Percentiles rank a stretch among this genome's conserved stretches.
These are phyloP conservation scores for human DNA, from an alignment of 2,113 vertebrate species.

Conservation along the genomic window DNA sequence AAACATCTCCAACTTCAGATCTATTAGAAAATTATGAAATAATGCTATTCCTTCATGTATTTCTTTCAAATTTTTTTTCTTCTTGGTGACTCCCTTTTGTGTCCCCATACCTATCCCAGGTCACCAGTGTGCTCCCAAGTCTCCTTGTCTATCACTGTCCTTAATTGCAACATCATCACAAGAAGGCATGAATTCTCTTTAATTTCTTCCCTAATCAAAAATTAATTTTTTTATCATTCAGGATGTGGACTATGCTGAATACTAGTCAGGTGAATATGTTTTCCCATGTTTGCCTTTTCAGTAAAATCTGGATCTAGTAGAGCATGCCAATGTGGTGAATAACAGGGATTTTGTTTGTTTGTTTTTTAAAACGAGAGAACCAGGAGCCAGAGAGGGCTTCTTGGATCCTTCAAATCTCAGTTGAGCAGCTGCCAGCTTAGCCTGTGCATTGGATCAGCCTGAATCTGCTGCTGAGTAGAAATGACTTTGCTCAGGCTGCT, in stretches of 20 bases:
- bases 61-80: not conserved
- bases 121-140: not conserved
- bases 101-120: not conserved
- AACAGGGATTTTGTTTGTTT: not conserved
- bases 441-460: no score
- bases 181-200: not conserved
- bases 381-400: not conserved
- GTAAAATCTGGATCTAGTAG: not conserved
- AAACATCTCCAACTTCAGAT: not conserved
- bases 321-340: not conserved
- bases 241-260: not conserved
- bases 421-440: not conserved
- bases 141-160: not conserved
- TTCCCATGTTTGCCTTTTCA: not conserved
- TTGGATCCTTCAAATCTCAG: not conserved
- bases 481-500: not conserved
- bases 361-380: not conserved
- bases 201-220: not conserved
- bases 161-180: no score
- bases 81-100: not conserved
- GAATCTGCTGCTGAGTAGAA: not conserved
- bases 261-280: not conserved
- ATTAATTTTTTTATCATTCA: not conserved
- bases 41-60: not conserved
- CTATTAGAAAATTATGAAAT: not conserved